Evolutionary conservation across 2,113 vertebrate species (phyloP).

Genomic region (Tachuris rubrigastra): DNA sequence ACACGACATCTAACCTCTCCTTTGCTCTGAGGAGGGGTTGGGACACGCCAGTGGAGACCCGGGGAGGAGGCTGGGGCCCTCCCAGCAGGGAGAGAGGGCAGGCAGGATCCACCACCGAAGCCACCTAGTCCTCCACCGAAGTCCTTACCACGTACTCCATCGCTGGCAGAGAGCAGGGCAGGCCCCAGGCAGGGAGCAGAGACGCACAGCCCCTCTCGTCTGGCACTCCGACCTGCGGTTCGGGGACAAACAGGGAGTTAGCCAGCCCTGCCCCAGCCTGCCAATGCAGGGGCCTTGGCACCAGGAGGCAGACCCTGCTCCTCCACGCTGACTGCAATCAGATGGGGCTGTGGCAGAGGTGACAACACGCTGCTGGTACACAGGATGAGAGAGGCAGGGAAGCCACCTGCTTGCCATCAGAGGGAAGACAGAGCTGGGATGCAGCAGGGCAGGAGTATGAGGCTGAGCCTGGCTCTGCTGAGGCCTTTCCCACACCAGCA

Average conservation of each 20-base stretch:
- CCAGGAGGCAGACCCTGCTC: not conserved
- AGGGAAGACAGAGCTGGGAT: not conserved
- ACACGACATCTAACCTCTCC: not conserved
- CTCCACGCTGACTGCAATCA: not conserved
- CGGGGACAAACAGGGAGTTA: slow-evolving; percentile 62
- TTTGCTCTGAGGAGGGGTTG: not conserved
- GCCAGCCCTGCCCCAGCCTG: not conserved
- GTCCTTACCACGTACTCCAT: slow-evolving; percentile 70
- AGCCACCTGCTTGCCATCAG: not conserved
- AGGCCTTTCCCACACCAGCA: not conserved
- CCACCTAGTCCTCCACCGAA: slow-evolving; percentile 44
- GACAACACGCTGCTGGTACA: rapidly evolving
- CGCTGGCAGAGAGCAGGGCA: slow-evolving; percentile 6
- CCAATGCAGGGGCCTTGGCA: not conserved
- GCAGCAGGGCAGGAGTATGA: rapidly evolving
- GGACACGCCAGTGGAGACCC: not conserved
- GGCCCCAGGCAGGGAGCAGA: slow-evolving; percentile 25
- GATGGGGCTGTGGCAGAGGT: rapidly evolving
- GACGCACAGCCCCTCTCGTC: slow-evolving; percentile 39
- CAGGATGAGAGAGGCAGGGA: rapidly evolving
- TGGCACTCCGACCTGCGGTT: slow-evolving; percentile 31
- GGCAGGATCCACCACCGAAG: slow-evolving; percentile 53
- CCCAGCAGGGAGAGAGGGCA: not conserved
- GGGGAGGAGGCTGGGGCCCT: not conserved
- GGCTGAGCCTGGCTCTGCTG: not conserved